Base-by-base conservation (phyloP, 2,797 vertebrate genomes). In the Lepilemur septentrionalis region DNA sequence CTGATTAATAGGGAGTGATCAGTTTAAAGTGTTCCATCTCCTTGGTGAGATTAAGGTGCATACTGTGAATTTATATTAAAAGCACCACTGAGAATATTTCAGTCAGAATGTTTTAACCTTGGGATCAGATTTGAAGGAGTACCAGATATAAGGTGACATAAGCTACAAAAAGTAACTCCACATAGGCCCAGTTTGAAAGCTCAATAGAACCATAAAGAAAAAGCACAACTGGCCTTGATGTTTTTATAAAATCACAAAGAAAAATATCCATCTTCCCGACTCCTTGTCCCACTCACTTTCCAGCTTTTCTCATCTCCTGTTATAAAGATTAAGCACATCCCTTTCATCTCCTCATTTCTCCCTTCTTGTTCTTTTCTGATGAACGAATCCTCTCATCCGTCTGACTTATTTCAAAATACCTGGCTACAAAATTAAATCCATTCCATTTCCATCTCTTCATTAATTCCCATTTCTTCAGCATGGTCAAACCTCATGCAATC, bases 161-260 rank as follows among this genome's bases (percentile, higher is more conserved):
- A 92, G 70, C 79, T 69, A 91, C 67, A 92, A 95, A 93, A 94
- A 93, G 57, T 83, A 84, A 84, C 69, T 87, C 38, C 73, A 89
- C 7, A 32, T 32, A 78, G 48, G 23, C 30, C 82, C 48, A 48
- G 75, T 30, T 38, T 83, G 65, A 97, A 91, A 84, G 48, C 75
- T 95, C 92, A 84, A 83, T 57, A 94, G 93, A 94, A 87, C 30
- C 70, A 59, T 93, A 93, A 96, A 96, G 81, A 86, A 96, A 95
- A 96, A 93, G 63, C 88, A 94, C 48, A 94, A 82, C 32, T 93
- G 79, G 63, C n/a, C 55, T 23, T 50, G 25, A 38, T 55, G 25
- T 38, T 46, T 48, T 43, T 82, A 89, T 63, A 87, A 95, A 94
- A 67, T 69, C 81, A 86, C 69, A 91, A 88, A 61, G 87, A 41